These are phyloP conservation scores for Geopemphigus sp. DNA, from an alignment of 1,140 invertebrate species.

Conservation along the genomic window DNA sequence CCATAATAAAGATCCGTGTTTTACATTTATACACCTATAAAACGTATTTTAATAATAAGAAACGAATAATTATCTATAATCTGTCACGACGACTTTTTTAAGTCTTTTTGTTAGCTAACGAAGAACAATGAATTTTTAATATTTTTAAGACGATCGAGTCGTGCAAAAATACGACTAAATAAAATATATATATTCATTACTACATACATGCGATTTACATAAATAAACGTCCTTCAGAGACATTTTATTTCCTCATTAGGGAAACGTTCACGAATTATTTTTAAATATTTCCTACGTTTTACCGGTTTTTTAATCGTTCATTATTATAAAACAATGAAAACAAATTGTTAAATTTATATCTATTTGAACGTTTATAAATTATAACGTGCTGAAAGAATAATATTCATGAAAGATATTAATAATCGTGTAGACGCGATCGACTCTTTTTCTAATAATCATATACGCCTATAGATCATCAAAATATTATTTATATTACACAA, in stretches of 20 bases:
- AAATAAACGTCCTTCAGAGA: neutral
- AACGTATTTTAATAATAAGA: neutral
- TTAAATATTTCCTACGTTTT: neutral
- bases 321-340: neutral
- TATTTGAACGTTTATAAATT: neutral
- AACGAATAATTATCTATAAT: conserved; percentile 10
- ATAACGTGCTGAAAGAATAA: neutral
- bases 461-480: neutral
- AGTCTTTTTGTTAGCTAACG: neutral
- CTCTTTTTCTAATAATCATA: neutral
- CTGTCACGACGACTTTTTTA: neutral
- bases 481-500: neutral
- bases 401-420: too few relatives aligned
- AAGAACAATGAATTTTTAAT: conserved; percentile 20
- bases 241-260: neutral
- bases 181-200: too few relatives aligned
- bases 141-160: neutral
- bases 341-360: neutral
- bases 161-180: neutral
- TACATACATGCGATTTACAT: neutral
- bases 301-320: neutral
- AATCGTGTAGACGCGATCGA: neutral
- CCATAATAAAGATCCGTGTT: conserved; percentile 7
- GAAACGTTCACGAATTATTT: conserved; percentile 24
- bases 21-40: neutral